Percentiles rank a stretch among this genome's conserved stretches.
Evolutionary conservation across 2,113 vertebrate species (phyloP).

Genomic region (Agelaius phoeniceus): DNA sequence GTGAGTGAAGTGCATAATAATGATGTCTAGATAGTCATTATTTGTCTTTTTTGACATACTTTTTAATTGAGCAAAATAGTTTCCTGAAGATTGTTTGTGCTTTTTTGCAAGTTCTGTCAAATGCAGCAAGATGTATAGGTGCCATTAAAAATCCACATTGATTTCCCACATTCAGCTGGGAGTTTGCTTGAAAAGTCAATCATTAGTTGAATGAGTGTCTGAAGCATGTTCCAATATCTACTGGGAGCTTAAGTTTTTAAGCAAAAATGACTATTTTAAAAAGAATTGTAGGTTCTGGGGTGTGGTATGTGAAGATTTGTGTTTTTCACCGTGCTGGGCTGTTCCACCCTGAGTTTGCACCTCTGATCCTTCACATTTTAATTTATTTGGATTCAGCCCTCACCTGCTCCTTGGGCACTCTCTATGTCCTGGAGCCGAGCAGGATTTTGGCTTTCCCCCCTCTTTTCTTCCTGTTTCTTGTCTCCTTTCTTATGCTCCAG

Average conservation of each 20-base stretch:
- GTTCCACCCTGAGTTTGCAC: too few relatives aligned
- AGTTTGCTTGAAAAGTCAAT: neutral
- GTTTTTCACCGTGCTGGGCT: accelerated
- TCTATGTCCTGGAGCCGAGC: neutral
- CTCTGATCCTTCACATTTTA: neutral
- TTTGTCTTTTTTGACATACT: neutral
- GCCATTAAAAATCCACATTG: constrained; percentile 13
- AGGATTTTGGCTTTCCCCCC: neutral
- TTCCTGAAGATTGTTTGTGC: neutral
- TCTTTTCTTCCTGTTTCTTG: neutral
- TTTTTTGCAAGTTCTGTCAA: constrained; percentile 24
- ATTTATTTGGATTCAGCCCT: neutral
- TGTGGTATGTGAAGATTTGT: accelerated
- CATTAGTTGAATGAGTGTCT: neutral
- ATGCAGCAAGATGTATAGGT: neutral
- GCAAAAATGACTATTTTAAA: neutral
- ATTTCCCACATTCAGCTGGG: neutral
- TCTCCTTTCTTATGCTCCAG: accelerated
- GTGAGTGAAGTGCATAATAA: neutral
- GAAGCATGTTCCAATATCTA: neutral
- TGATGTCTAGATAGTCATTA: neutral
- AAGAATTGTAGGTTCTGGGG: neutral
- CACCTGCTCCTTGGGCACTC: neutral
- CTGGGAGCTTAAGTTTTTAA: neutral
- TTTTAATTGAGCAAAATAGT: neutral